Percentiles rank a stretch among this genome's conserved stretches.
Evolutionary conservation across 2,888 invertebrate species (phyloP).

Genomic region (Malthinus seriepunctatus): DNA sequence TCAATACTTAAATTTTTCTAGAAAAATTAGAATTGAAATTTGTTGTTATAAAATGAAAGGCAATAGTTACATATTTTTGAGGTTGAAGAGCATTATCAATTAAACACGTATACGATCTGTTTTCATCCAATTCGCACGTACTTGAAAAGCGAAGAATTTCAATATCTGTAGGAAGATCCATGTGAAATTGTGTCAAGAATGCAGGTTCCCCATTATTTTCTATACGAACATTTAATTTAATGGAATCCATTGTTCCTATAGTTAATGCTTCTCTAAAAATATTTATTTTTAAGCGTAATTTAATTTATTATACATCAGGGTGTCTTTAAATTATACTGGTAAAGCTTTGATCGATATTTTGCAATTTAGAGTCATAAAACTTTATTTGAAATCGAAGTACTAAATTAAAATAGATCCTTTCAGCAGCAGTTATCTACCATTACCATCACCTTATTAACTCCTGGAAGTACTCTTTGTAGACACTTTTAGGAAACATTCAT

Average conservation of each 20-base stretch:
- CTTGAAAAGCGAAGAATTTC: conserved; percentile 38
- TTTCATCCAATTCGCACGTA: conserved; percentile 31
- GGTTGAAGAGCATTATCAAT: conserved; percentile 37
- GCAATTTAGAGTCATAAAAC: no score
- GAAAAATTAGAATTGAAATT: neutral
- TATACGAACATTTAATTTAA: conserved; percentile 40
- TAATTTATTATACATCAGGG: no score
- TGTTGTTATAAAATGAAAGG: neutral
- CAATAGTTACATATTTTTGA: conserved; percentile 29
- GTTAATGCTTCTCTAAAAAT: conserved; percentile 37
- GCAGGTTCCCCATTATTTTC: conserved; percentile 50
- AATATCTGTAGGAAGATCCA: conserved; percentile 35
- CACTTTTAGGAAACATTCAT: no score
- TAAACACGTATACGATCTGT: conserved; percentile 32
- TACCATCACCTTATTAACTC: no score
- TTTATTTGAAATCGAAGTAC: no score
- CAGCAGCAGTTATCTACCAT: no score
- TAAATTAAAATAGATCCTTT: no score
- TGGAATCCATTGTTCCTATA: conserved; percentile 42
- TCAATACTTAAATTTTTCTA: conserved; percentile 33
- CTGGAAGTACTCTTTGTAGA: no score
- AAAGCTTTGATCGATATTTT: no score
- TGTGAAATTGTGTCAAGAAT: conserved; percentile 40
- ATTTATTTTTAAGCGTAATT: neutral
- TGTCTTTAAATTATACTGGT: no score